These are phyloP conservation scores for Acanthochromis polyacanthus DNA, from an alignment of 2,113 vertebrate species.

Conservation along the genomic window DNA sequence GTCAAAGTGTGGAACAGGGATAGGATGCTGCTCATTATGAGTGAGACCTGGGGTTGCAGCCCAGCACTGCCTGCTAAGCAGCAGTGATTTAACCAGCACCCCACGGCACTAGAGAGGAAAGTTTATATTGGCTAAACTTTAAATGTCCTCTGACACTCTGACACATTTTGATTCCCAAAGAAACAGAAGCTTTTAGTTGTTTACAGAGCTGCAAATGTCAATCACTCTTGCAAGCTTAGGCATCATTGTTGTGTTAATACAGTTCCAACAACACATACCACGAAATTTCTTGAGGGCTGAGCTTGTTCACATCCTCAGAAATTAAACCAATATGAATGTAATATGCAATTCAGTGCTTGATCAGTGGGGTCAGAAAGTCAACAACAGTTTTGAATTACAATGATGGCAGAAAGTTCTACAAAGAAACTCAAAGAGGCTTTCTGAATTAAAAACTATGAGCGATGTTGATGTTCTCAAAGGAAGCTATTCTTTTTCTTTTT, in stretches of 20 bases:
- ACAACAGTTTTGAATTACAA: too few relatives aligned
- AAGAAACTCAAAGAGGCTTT: too few relatives aligned
- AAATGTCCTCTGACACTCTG: constrained; percentile 22
- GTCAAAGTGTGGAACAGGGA: background rate
- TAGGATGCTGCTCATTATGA: constrained; percentile 6
- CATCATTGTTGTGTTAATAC: background rate
- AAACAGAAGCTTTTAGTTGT: constrained; percentile 18
- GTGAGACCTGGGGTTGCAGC: background rate
- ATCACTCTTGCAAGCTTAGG: background rate
- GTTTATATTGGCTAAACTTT: background rate
- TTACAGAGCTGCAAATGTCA: constrained; percentile 2
- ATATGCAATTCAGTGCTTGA: too few relatives aligned
- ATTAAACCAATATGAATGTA: too few relatives aligned
- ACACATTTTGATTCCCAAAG: constrained; percentile 27
- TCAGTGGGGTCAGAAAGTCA: too few relatives aligned
- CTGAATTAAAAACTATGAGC: too few relatives aligned
- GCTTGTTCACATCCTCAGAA: too few relatives aligned
- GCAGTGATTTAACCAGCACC: constrained; percentile 7
- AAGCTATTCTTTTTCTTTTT: too few relatives aligned
- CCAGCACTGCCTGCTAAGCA: background rate
- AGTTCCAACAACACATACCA: too few relatives aligned
- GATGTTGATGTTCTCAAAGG: too few relatives aligned
- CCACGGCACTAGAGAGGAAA: background rate
- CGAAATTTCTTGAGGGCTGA: too few relatives aligned
- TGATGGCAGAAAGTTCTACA: too few relatives aligned